Percentiles rank a stretch among this genome's conserved stretches.
Conservation (phyloP, 2,888 invertebrate genomes). For the Zeuzera pyrina region DNA sequence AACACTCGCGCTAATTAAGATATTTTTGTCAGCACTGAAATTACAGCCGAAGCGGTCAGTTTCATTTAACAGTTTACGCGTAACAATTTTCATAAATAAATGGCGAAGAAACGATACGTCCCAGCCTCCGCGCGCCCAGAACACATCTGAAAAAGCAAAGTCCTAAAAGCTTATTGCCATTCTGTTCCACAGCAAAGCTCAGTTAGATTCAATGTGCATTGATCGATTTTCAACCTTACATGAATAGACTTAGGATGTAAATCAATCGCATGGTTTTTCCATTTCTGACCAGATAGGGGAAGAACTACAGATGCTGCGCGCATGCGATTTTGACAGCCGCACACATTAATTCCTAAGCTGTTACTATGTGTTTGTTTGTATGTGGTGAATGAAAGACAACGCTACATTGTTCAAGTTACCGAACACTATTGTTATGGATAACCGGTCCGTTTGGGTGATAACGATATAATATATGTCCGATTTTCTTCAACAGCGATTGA, state of each 20-base stretch:
- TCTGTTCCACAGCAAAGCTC: slow-evolving; percentile 29
- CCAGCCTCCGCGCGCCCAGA: slow-evolving; percentile 43
- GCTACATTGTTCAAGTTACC: slow-evolving; percentile 48
- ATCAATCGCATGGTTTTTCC: slow-evolving; percentile 19
- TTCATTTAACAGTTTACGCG: slow-evolving; percentile 27
- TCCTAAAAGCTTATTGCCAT: slow-evolving; percentile 63
- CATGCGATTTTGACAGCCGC: slow-evolving; percentile 49
- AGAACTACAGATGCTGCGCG: slow-evolving; percentile 67
- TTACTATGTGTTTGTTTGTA: slow-evolving; percentile 22
- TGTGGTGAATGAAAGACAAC: slow-evolving; percentile 27
- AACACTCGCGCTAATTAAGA: slow-evolving; percentile 25
- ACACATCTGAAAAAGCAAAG: slow-evolving; percentile 65
- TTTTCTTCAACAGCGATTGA: slow-evolving; percentile 41
- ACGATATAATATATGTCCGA: too few species aligned
- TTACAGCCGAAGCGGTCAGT: slow-evolving; percentile 12
- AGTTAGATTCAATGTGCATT: slow-evolving; percentile 18
- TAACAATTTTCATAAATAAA: slow-evolving; percentile 29
- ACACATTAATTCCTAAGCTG: slow-evolving; percentile 21
- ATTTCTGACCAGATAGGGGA: slow-evolving; percentile 37
- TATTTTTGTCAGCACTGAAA: slow-evolving; percentile 24
- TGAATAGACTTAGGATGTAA: slow-evolving; percentile 13
- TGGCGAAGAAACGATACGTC: slow-evolving; percentile 36
- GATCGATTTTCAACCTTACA: slow-evolving; percentile 3
- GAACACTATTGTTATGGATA: slow-evolving; percentile 54
- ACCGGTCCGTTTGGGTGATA: slow-evolving; percentile 32